Evolutionary conservation across 92 coral and sea anemone genomes (phyloP), one percentile per base, ranked within the genome.

Genomic region (Epizoanthus rinbou): DNA sequence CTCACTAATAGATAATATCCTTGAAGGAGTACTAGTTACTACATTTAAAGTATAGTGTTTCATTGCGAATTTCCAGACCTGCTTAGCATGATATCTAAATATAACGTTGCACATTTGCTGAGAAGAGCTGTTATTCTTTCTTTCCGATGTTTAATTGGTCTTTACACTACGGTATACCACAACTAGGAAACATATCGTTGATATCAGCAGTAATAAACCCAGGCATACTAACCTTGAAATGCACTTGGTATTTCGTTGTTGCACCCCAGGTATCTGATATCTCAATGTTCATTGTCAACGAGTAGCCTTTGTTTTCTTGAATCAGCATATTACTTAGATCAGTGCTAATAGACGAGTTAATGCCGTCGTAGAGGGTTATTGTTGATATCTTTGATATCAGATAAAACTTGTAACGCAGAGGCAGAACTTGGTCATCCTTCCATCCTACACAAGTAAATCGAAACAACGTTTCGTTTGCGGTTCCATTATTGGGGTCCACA

Each of bases 231-330:
- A 76, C 81, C 81, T 58, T 62, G 64, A 76, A 76, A 16, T 1
- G 3, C 16, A 57, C 23, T 58, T 24, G 54, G 45, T 4, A 76
- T 15, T 31, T 41, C 31, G 81, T 33, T 28, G 13, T 37, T 11
- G 81, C 81, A 16, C 81, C 81, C 50, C 52, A 76, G 7, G 68
- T 31, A 62, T 76, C 81, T 5, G 81, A 33, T 39, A 76, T 76
- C 41, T 76, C 37, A 9, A 76, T 4, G 54, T 76, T 33, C 68
- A 76, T 37, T 58, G 39, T 76, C 31, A 76, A 76, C 18, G 21
- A 58, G 68, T 76, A 76, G 3, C 57, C 57, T 54, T 59, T 76
- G 69, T 59, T 58, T 6, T 18, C 31, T 41, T 31, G 37, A 17
- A 67, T 54, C 28, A 58, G 22, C 22, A 28, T 28, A 8, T 33